Evolutionary conservation across 2,797 vertebrate species (phyloP), one percentile per base, ranked within the genome.

Genomic region (Melanotaenia pygmaea): DNA sequence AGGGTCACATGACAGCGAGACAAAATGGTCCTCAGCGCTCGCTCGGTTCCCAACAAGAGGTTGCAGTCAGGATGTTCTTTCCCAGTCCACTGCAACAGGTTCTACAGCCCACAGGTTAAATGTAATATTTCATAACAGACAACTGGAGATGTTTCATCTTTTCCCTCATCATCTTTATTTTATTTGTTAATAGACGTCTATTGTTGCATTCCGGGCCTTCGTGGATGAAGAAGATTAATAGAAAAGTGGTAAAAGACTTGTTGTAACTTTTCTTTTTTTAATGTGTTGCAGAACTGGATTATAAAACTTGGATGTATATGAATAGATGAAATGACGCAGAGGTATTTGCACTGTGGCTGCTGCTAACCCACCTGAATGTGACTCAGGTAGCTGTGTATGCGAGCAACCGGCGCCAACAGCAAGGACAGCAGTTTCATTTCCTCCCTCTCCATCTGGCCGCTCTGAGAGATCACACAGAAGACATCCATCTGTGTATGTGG

Each of bases 351-450:
- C 38, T 14, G 38, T 4, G 8, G 37, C 14, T 4, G 9, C 40
- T 32, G 53, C 26, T 47, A 70, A 77, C 90, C 86, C 78, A 94
- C 95, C 92, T 95, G 94, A 37, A 94, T 91, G 79, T 93, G 93
- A 79, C 88, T 91, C 81, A 95, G 85, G 86, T 95, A 95, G 70
- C 86, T 74, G 80, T 94, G 93, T n/a, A 95, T 77, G 4, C 93
- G 89, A 1, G 93, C 89, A 5, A 95, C 88, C 0, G 95, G 95
- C 0, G 93, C 83, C 70, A 95, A 32, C 38, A 95, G 86, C 70
- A 94, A 66, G 11, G 92, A 92, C 30, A 95, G 89, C 76, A 94
- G 86, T 20, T 89, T 89, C 60, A 93, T 78, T 35, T 93, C 91
- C 77, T 92, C 92, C 56, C 74, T 82, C 80, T 93, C 92, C 80